Conservation (phyloP, 1,140 invertebrate species). For the Helicorthomorpha holstii region DNA sequence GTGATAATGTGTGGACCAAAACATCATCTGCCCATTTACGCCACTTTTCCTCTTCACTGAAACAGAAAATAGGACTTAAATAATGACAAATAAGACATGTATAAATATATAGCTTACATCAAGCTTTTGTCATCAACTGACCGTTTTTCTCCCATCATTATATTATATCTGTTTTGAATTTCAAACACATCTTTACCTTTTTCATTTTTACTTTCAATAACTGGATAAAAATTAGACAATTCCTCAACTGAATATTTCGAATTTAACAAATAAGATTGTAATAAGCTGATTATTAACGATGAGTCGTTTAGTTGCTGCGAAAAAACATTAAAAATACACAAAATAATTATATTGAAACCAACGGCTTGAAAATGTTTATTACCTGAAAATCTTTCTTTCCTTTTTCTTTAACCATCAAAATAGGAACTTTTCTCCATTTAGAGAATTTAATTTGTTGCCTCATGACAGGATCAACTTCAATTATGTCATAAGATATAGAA, state of each 20-base stretch:
- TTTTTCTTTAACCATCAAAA: slow-evolving; percentile 52
- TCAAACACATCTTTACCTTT: slow-evolving; percentile 48
- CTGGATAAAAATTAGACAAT: slow-evolving; percentile 68
- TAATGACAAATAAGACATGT: neutral
- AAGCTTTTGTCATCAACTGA: slow-evolving; percentile 16
- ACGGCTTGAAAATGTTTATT: neutral
- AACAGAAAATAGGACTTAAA: neutral
- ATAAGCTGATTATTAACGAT: slow-evolving; percentile 75
- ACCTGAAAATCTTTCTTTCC: slow-evolving; percentile 1
- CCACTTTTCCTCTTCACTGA: slow-evolving; percentile 73
- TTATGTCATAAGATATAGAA: slow-evolving; percentile 85
- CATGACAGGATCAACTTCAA: slow-evolving; percentile 91
- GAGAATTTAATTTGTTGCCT: slow-evolving; percentile 86
- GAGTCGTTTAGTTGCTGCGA: slow-evolving; percentile 79
- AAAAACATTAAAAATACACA: slow-evolving; percentile 13
- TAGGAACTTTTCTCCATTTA: slow-evolving; percentile 87
- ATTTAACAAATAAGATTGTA: slow-evolving; percentile 60
- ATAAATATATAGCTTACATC: neutral
- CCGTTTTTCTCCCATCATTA: slow-evolving; percentile 53
- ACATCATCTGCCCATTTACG: slow-evolving; percentile 82
- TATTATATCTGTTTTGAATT: slow-evolving; percentile 85
- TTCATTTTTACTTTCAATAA: slow-evolving; percentile 40
- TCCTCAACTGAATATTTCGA: slow-evolving; percentile 40
- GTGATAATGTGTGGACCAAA: slow-evolving; percentile 81
- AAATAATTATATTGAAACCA: neutral